Base-by-base conservation (phyloP, 2,888 invertebrate species). In the Strigamia crassipes region DNA sequence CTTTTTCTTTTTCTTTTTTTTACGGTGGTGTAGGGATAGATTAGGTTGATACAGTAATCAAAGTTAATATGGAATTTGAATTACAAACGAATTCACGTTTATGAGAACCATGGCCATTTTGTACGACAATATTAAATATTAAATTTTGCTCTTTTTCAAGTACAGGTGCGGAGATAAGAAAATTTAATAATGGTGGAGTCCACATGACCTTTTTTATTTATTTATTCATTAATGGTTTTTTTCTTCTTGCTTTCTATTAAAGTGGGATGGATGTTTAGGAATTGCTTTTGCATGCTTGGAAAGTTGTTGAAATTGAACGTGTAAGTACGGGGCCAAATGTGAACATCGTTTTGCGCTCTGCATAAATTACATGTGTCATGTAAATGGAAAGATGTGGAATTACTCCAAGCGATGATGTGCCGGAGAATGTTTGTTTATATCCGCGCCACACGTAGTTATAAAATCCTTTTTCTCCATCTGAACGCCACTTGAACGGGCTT, bases 321-420 rank as follows among this genome's bases (percentile, higher is more conserved):
- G 73, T n/a, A 27, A 73, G 73, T 27, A n/a, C 5, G 31, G 27
- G 27, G 73, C 73, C 27, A 73, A 51, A 73, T 27, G 27, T 9
- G 73, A 73, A 73, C 73, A 73, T 31, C 73, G 73, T 73, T 73
- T 73, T 73, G 73, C 73, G 73, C 73, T 73, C 73, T 73, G 73
- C 73, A 27, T 73, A 73, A 73, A 73, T 73, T 73, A 73, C 23
- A 31, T 5, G 27, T 73, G 73, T 27, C 73, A 73, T 27, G 73
- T 73, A 73, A 73, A 73, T 27, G 23, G 73, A 73, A 73, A 31
- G 73, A 73, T 23, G 9, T 73, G 73, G 13, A 73, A 73, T 73
- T 73, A 73, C 73, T 73, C 73, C 5, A 56, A 73, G 73, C 73
- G 73, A 27, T 73, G 73, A 73, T 15, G 31, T 73, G 73, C 23